A percentile compares a stretch with the other conserved stretches of the same genome.
Conservation (phyloP, 2,888 invertebrate species). For the Papilio demoleus region DNA sequence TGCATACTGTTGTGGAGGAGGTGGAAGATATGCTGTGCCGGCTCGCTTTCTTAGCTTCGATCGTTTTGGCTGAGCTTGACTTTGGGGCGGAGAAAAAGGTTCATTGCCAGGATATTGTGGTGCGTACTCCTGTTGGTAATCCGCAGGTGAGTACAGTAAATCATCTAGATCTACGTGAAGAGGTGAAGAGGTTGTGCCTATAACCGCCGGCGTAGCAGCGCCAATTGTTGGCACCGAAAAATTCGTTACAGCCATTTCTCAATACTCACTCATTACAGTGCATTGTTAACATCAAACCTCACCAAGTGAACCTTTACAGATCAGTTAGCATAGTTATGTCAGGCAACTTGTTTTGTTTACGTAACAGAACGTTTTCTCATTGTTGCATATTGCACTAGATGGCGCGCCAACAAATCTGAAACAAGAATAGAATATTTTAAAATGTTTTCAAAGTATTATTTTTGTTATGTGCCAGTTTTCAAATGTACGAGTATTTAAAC, state of each 20-base stretch:
- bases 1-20: conserved; percentile 71
- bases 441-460: neutral
- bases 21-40: conserved; percentile 76
- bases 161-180: conserved; percentile 69
- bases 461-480: conserved; percentile 3
- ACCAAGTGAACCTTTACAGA: conserved; percentile 57
- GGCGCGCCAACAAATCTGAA: conserved; percentile 67
- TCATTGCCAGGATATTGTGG: conserved; percentile 61
- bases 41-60: conserved; percentile 75
- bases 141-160: conserved; percentile 72
- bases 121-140: conserved; percentile 58
- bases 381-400: conserved; percentile 55
- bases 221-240: conserved; percentile 69
- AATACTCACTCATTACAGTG: conserved; percentile 67
- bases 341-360: conserved; percentile 59
- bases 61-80: conserved; percentile 58
- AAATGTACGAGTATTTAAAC: conserved; percentile 26
- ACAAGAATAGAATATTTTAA: conserved; percentile 55
- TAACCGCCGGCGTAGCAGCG: conserved; percentile 66
- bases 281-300: conserved; percentile 68
- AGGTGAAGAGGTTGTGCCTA: conserved; percentile 64
- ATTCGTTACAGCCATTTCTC: conserved; percentile 77
- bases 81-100: conserved; percentile 64
- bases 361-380: conserved; percentile 64
- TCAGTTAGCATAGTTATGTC: conserved; percentile 67